Base-by-base conservation (phyloP, 2,113 vertebrate genomes). In the Casuarius casuarius region DNA sequence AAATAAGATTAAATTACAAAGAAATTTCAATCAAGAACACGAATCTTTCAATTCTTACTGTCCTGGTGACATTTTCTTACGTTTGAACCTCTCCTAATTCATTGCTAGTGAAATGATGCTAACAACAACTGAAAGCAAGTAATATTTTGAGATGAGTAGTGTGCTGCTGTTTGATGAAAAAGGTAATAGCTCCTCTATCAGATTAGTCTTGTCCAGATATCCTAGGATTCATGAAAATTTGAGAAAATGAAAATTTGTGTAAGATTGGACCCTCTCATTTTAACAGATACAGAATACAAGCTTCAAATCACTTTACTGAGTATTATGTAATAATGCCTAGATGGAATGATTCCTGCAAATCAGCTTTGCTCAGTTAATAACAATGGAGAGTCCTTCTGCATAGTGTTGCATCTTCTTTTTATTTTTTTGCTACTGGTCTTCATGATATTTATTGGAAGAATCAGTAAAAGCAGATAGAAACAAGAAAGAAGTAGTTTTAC, bases 341-440 rank as follows among this genome's bases (percentile, higher is more conserved):
- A 61, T 92, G 79, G 86, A 93, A 95, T 54, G 71, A 94, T 81
- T 92, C 65, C 61, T 14, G 3, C 80, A 96, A 90, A 96, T 89
- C 95, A 96, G 76, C 79, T 96, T 96, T 96, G 90, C 72, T 88
- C 63, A 77, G 86, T 79, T 81, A 88, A 80, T 21, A 90, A 52
- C 78, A 73, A 67, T 35, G 67, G 93, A 73, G n/a, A 94, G n/a
- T 12, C 21, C 63, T 88, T 88, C 56, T 63, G 18, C 46, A 21
- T 66, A 49, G 17, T 63, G 66, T 66, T 83, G 48, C 58, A 61
- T 76, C 71, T 79, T 87, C 35, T 84, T 70, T 90, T 73, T 95
- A 29, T 63, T 93, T 72, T 77, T 77, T 93, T 95, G 51, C 51
- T 46, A 16, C 35, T 44, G 19, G 62, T 59, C 28, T 83, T 74